These are phyloP conservation scores for Alethe diademata DNA, from an alignment of 2,113 vertebrate genomes.

Conservation along the genomic window DNA sequence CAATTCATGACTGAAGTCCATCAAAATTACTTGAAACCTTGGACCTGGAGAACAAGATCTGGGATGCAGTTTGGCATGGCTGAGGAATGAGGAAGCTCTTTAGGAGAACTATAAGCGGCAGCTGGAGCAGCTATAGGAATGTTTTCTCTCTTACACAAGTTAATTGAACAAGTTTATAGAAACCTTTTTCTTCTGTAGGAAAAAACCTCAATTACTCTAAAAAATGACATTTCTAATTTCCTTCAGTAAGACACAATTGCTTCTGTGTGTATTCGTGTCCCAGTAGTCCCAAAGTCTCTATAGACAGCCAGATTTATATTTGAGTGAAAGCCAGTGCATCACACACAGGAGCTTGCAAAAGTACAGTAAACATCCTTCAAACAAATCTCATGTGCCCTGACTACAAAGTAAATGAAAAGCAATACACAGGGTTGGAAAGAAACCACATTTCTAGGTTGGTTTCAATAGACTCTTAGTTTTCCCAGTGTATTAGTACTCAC, in stretches of 20 bases:
- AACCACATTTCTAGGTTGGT: conserved; percentile 59
- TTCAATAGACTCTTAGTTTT: conserved; percentile 64
- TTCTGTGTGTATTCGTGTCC: not conserved
- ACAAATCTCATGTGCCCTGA: conserved; percentile 65
- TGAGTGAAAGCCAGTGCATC: conserved; percentile 48
- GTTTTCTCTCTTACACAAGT: not conserved
- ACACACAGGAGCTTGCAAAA: conserved; percentile 35
- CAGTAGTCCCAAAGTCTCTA: conserved; percentile 22
- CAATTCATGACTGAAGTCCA: not conserved
- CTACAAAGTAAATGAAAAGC: conserved; percentile 66
- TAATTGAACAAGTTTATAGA: conserved; percentile 4
- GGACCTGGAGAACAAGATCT: not conserved
- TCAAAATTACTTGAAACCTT: not conserved
- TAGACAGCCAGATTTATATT: conserved; percentile 44
- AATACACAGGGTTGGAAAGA: conserved; percentile 50
- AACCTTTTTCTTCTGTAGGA: not conserved
- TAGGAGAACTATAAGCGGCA: not conserved
- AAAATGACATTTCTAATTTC: conserved; percentile 50
- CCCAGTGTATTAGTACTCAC: conserved; percentile 57
- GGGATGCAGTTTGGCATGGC: not conserved
- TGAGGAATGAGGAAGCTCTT: not conserved
- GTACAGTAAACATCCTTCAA: conserved; percentile 67
- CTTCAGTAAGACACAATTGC: conserved; percentile 21
- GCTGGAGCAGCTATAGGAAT: not conserved
- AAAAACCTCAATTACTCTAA: not conserved